Conservation (phyloP, 2,888 invertebrate genomes). For the Dioctria rufipes region DNA sequence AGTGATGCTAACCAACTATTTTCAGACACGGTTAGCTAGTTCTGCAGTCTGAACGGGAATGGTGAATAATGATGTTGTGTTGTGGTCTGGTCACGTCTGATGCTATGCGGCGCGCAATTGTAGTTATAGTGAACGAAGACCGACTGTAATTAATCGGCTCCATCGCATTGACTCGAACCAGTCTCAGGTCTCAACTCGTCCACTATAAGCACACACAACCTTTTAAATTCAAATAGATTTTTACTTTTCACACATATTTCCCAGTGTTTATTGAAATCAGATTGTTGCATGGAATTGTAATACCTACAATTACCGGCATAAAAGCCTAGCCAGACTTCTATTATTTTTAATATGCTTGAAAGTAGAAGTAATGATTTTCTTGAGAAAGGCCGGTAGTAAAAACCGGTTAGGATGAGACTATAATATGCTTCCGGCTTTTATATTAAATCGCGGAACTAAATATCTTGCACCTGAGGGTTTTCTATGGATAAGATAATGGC, state of each 20-base stretch:
- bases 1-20: not conserved
- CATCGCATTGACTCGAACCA: not conserved
- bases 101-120: constrained; percentile 3
- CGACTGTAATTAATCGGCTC: constrained; percentile 12
- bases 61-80: constrained; percentile 24
- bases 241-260: not conserved
- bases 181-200: not conserved
- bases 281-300: not conserved
- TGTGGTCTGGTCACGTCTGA: constrained; percentile 25
- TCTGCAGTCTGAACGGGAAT: not conserved
- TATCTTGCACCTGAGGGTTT: not conserved
- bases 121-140: not conserved
- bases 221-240: not conserved
- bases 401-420: constrained; percentile 2
- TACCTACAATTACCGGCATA: not conserved
- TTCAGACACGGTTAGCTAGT: not conserved
- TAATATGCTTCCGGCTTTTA: not conserved
- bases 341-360: not conserved
- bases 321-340: not conserved
- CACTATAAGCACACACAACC: not conserved
- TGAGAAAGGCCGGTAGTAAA: not conserved
- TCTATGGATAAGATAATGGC: not conserved
- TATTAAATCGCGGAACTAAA: not conserved
- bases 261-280: not conserved
- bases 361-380: constrained; percentile 15